Base-by-base conservation (phyloP, 2,888 invertebrate genomes). In the Cosmia trapezina region DNA sequence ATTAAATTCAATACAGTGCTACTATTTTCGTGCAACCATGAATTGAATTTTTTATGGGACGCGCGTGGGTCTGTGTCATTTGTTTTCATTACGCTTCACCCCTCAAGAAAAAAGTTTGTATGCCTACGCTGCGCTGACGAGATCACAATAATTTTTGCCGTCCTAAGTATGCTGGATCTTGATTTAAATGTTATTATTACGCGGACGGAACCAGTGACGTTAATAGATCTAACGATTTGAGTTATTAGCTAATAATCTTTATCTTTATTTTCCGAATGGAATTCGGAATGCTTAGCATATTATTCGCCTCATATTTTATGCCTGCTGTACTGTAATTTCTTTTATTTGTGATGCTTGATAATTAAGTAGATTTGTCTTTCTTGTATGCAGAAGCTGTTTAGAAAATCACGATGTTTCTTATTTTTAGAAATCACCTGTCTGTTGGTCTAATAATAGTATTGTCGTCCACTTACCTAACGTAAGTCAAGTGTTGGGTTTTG, bases 41-140 rank as follows among this genome's bases (percentile, higher is more conserved):
- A 95, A 94, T 94, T 94, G 89, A 91, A 90, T 94, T 93, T 95
- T 95, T 95, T 95, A 96, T 93, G 92, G 85, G 90, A 88, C 91
- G 86, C 94, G 92, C 92, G 93, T 93, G 93, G 90, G 86, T 73
- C 82, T 74, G 81, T 93, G 94, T 94, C 95, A 93, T 96, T 95
- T 95, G 94, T 96, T 95, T 96, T 94, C 95, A 95, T 95, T 95
- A 95, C 80, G 70, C 69, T 76, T 81, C 86, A 86, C 88, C 90
- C 92, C 92, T 91, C 89, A 83, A 83, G 89, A 91, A 92, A 91
- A 89, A 88, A 79, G 84, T 86, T 81, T 78, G 82, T 85, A 75
- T 77, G 83, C 78, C 72, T 80, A 76, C 80, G 28, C 54, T 63
- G 75, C 80, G 28, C 54, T 63, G 75, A 63, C 70, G 69, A 78